Evolutionary conservation across 2,888 invertebrate species (phyloP), one percentile per base, ranked within the genome.

Genomic region (Hirtodrosophila histrioides): DNA sequence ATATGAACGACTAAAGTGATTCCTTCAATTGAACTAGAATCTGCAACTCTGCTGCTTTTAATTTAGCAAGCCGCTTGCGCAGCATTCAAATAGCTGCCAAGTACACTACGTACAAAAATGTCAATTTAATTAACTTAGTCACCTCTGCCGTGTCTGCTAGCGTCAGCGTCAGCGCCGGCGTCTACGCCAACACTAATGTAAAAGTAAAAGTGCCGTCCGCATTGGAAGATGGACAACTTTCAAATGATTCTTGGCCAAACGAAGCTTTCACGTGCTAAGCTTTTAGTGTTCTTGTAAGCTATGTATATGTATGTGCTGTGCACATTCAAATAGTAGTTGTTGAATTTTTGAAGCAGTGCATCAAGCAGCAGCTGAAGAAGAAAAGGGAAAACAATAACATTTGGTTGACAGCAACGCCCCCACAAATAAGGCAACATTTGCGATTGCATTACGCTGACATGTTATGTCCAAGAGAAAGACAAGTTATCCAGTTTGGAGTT

Each of bases 1-100:
- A 31, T 5, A 5, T 7, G 31, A 31, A 6, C 27, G 6, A 27
- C 4, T 6, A 27, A 27, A 27, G 5, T 27, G 31, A 0, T 31
- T 31, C 31, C 3, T 31, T 31, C 31, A 31, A 31, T 31, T 7
- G 31, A 31, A 31, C 31, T 31, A 9, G 6, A 7, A 9, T 7
- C 4, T 9, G 9, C 31, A 31, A 31, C 31, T 7, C 31, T 9
- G 9, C 31, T 27, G 27, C 4, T 31, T 7, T 9, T 46, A 65
- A n/a, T 50, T 40, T 12, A 23, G 33, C 24, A 53, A 29, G 49
- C 55, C 36, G 61, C 56, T 10, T 35, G 74, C 53, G 48, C 56
- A 74, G 74, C 78, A 77, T 73, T 73, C 54, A 73, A 73, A 73
- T 73, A 77, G 74, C 78, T 40, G 54, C 39, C 62, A 73, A 77